Evolutionary conservation across 2,888 invertebrate species (phyloP).

Genomic region (Agrotis segetum): DNA sequence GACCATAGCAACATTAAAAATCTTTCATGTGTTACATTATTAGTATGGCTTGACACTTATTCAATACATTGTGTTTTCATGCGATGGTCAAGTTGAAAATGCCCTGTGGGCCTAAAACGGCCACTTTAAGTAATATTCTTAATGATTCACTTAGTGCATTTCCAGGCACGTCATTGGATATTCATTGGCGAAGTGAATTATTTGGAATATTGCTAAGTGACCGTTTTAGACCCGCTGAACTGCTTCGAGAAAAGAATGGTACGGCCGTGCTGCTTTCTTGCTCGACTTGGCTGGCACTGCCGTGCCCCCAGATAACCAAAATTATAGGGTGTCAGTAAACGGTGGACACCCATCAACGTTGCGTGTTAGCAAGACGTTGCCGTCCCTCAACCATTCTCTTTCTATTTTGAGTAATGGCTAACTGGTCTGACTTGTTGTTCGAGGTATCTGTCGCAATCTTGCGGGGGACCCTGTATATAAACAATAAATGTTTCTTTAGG

Average conservation of each 20-base stretch:
- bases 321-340: slow-evolving; percentile 35
- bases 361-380: slow-evolving; percentile 49
- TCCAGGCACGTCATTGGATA: too few relatives aligned
- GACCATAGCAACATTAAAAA: neutral
- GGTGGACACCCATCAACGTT: slow-evolving; percentile 38
- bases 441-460: slow-evolving; percentile 55
- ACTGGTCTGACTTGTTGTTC: slow-evolving; percentile 58
- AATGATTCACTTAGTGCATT: too few relatives aligned
- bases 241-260: too few relatives aligned
- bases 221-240: too few relatives aligned
- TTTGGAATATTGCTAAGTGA: too few relatives aligned
- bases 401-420: slow-evolving; percentile 62
- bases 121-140: too few relatives aligned
- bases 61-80: neutral
- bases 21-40: neutral
- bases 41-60: neutral
- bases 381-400: slow-evolving; percentile 48
- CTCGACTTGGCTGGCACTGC: too few relatives aligned
- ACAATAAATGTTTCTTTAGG: slow-evolving; percentile 46
- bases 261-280: too few relatives aligned
- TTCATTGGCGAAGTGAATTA: too few relatives aligned
- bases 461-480: slow-evolving; percentile 42
- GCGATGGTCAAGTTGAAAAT: too few relatives aligned
- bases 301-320: slow-evolving; percentile 6
- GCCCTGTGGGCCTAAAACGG: too few relatives aligned